Percentiles rank a stretch among this genome's conserved stretches.
These are phyloP conservation scores for Staurois parvus DNA, from an alignment of 2,797 vertebrate species.

Conservation along the genomic window DNA sequence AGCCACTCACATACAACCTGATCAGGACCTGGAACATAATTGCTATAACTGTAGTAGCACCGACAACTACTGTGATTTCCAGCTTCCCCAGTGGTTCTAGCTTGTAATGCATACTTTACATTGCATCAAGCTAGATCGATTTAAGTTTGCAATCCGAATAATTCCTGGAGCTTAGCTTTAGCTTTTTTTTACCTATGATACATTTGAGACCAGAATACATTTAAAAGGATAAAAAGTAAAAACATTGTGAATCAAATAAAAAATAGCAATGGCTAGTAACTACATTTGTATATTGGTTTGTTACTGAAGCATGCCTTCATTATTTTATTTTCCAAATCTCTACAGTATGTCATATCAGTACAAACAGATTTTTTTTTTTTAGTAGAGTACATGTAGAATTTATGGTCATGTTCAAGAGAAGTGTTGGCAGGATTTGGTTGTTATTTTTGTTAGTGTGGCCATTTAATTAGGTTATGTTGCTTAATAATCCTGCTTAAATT, in stretches of 20 bases:
- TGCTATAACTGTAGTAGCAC: too few species aligned
- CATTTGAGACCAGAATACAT: background rate
- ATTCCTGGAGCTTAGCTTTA: too few species aligned
- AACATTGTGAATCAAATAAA: background rate
- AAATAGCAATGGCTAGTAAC: background rate
- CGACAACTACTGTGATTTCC: too few species aligned
- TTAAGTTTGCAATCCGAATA: too few species aligned
- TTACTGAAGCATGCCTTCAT: background rate
- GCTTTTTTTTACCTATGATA: background rate
- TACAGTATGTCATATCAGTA: background rate
- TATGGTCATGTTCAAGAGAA: background rate
- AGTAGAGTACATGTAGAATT: background rate
- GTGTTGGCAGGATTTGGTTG: background rate
- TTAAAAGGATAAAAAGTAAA: background rate
- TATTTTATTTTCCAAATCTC: background rate
- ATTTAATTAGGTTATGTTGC: background rate
- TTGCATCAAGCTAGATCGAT: too few species aligned
- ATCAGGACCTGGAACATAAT: too few species aligned
- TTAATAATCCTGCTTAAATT: slow-evolving; percentile 12
- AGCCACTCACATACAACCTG: too few species aligned
- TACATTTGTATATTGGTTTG: background rate
- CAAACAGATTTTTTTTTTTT: background rate
- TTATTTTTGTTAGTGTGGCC: background rate
- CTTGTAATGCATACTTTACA: too few species aligned
- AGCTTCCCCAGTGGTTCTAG: too few species aligned